Conservation (phyloP, 2,797 vertebrate species). For the Acrossocheilus wenchowensis region DNA sequence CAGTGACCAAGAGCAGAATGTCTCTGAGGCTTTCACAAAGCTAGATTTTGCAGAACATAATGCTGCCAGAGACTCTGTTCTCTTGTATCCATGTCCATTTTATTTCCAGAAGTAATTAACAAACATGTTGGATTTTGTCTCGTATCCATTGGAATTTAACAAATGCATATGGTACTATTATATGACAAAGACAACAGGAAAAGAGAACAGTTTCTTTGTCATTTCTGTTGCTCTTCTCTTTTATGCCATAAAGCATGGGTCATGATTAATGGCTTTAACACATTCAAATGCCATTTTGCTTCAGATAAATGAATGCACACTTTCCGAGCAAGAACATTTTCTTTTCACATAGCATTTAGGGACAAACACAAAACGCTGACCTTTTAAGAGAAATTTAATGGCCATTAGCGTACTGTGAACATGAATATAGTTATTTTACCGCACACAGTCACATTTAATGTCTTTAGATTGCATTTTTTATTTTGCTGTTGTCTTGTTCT, state of each 20-base stretch:
- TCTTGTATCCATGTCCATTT: neutral
- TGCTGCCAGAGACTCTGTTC: neutral
- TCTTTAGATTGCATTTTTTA: constrained; percentile 76
- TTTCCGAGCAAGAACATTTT: constrained; percentile 32
- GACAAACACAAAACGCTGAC: constrained; percentile 35
- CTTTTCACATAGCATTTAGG: constrained; percentile 16
- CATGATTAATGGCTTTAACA: constrained; percentile 40
- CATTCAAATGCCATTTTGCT: constrained; percentile 38
- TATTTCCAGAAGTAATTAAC: neutral
- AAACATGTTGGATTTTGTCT: neutral
- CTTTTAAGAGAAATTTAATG: constrained; percentile 37
- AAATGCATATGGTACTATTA: neutral
- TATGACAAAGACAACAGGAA: neutral
- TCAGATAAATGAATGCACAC: constrained; percentile 40
- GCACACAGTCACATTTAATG: constrained; percentile 30
- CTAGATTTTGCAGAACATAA: constrained; percentile 52
- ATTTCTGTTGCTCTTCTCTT: neutral
- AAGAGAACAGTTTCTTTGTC: neutral
- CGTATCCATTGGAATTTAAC: neutral
- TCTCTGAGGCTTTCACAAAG: constrained; percentile 43
- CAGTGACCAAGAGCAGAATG: constrained; percentile 33
- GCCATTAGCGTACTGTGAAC: constrained; percentile 20
- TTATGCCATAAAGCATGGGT: constrained; percentile 14
- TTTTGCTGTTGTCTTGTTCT: constrained; percentile 78
- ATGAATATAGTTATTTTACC: constrained; percentile 28